Base-by-base conservation (phyloP, 2,888 invertebrate genomes). In the Hirtodrosophila confusa region DNA sequence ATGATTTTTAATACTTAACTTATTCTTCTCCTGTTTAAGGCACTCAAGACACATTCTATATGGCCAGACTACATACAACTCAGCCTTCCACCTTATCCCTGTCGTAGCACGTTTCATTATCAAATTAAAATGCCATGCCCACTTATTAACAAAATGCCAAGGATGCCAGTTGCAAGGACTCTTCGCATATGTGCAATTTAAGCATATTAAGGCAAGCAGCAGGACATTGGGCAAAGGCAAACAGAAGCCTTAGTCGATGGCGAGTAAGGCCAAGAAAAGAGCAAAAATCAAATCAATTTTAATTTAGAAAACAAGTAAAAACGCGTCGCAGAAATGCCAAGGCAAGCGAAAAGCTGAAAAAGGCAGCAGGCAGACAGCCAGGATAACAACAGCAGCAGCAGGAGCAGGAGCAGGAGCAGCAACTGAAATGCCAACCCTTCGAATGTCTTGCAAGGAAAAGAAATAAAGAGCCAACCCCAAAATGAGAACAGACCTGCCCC, bases 211-310 rank as follows among this genome's bases (percentile, higher is more conserved):
- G 64, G 43, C 43, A 51, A 9, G 60, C 53, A 60, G 55, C 51
- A 61, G 69, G 64, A 64, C 60, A 41, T 23, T 12, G 47, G 49
- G 41, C 36, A 63, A 41, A 48, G 40, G 57, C 41, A 61, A 65
- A 65, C 57, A 54, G 1, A 37, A 33, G 31, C 37, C 29, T 17
- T 8, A 31, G 51, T 23, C 29, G 17, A 41, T 39, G 23, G 11
- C 45, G 17, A 41, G 51, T 44, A 41, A 63, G 39, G 40, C 57
- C 40, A 71, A 69, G 67, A 61, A 74, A 64, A 72, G 76, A 86
- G 69, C 74, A 84, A 74, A 88, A 84, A 88, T 88, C 87, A 88
- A 86, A 86, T 86, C 85, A 86, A 86, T 88, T 88, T 86, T 86
- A 86, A 86, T 86, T 85, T 88, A 70, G 77, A 86, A 83, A 84